phyloP scores from a whole-genome alignment of 2,888 invertebrate species.

The Asteroscopus sphinx region DNA sequence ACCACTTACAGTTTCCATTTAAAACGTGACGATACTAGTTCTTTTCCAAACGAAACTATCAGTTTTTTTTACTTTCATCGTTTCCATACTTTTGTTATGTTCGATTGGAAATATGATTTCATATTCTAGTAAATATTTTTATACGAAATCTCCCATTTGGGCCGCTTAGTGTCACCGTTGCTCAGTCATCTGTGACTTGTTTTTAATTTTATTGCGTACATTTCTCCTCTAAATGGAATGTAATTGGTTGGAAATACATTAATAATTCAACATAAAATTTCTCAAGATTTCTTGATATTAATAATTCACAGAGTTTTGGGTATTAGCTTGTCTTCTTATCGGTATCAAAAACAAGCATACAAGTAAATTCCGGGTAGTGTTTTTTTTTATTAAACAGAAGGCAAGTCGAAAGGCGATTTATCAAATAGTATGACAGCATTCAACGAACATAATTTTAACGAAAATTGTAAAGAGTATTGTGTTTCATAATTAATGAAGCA shows the following conservation, averaged over 20 bases:
- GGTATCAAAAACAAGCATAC: slow-evolving; percentile 15
- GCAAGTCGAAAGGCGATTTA: slow-evolving; percentile 74
- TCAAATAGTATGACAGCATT: slow-evolving; percentile 86
- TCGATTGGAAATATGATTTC: slow-evolving; percentile 42
- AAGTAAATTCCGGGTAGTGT: slow-evolving; percentile 34
- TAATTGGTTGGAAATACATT: slow-evolving; percentile 6
- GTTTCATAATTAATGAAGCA: slow-evolving; percentile 90
- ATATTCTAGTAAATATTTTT: slow-evolving; percentile 41
- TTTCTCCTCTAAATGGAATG: slow-evolving; percentile 13
- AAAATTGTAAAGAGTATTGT: slow-evolving; percentile 87
- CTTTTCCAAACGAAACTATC: slow-evolving; percentile 26
- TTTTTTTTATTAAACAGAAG: slow-evolving; percentile 73
- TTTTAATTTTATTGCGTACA: slow-evolving; percentile 29
- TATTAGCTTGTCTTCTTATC: slow-evolving; percentile 17
- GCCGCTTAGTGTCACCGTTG: slow-evolving; percentile 36
- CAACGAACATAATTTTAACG: slow-evolving; percentile 84
- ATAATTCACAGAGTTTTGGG: slow-evolving; percentile 1
- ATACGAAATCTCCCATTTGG: slow-evolving; percentile 12
- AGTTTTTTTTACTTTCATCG: slow-evolving; percentile 20
- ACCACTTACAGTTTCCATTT: slow-evolving; percentile 33
- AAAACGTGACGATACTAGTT: slow-evolving; percentile 37
- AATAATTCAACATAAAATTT: slow-evolving; percentile 10
- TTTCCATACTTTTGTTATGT: slow-evolving; percentile 37
- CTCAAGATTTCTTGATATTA: background rate
- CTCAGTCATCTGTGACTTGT: slow-evolving; percentile 43